These are phyloP conservation scores for Drosophila hamatofila DNA, from an alignment of 2,888 invertebrate species.

Conservation along the genomic window DNA sequence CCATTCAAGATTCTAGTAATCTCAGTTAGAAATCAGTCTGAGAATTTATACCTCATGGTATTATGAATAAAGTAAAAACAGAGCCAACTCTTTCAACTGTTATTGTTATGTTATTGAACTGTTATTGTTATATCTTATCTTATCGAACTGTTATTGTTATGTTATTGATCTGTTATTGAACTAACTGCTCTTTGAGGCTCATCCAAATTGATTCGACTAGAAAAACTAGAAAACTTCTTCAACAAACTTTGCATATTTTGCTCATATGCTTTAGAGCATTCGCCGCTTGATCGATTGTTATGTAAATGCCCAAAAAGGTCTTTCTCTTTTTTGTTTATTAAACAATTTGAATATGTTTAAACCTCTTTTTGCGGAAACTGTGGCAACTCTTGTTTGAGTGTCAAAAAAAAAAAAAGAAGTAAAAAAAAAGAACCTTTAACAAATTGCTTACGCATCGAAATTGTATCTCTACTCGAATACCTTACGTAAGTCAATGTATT, in stretches of 20 bases:
- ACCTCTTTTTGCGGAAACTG: background rate
- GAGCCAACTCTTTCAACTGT: background rate
- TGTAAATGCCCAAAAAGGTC: constrained; percentile 5
- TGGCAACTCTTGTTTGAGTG: constrained; percentile 56
- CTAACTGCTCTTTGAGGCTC: background rate
- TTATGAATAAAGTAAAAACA: too few relatives aligned
- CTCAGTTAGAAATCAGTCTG: too few relatives aligned
- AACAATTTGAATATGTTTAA: background rate
- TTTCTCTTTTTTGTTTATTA: constrained; percentile 9
- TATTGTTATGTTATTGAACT: background rate
- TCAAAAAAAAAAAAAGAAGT: constrained; percentile 28
- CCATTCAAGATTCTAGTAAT: background rate
- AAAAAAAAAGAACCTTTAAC: constrained; percentile 36
- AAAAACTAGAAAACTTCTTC: background rate
- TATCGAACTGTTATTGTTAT: background rate
- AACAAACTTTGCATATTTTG: background rate
- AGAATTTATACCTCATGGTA: too few relatives aligned
- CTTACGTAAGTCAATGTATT: constrained; percentile 24
- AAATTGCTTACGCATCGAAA: constrained; percentile 64
- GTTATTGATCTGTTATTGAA: background rate
- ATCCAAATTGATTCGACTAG: background rate
- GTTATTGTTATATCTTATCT: background rate
- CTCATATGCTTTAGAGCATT: background rate
- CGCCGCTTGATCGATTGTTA: constrained; percentile 5
- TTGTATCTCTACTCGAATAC: constrained; percentile 27